Base-by-base conservation (phyloP, 1,140 invertebrate genomes). In the Drosophila kepulauana region DNA sequence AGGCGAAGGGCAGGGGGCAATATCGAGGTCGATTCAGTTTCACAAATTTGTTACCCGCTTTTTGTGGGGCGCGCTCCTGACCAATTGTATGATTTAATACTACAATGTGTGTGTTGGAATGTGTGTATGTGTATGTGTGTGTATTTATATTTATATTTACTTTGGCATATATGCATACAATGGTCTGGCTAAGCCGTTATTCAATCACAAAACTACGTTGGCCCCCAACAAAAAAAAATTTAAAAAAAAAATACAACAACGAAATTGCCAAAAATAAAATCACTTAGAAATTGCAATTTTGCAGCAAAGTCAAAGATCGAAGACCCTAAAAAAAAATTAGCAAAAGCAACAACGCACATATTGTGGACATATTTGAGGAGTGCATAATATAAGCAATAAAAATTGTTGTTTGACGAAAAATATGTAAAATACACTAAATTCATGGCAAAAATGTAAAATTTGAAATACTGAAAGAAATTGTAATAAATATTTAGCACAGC, bases 11-110 rank as follows among this genome's bases (percentile, higher is more conserved):
- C 8, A 35, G 7, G 35, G 20, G 41, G 25, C 8, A 38, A 20
- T 33, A 41, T 16, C 11, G 58, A 54, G 48, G 64, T 57, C 46
- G 68, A 65, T 67, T 71, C 48, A 58, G 48, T 61, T 48, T 70
- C 48, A 56, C 52, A 74, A 81, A 78, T 78, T 70, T 69, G 65
- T 70, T 76, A 59, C 66, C 59, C 51, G 75, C 64, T 69, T 80
- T 77, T 75, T 38, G 67, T 58, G 66, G 73, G 20, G 20, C 20
- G 20, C 77, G 57, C 73, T 58, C 58, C 65, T 85, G 77, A 85
- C 80, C 81, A 85, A 85, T 85, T 84, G 78, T 81, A 77, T 80
- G 82, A 88, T 87, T 87, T 88, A 82, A 80, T 72, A 88, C 74
- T 69, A 82, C 80, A 87, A 78, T 82, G 75, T 75, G 64, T 73